A percentile compares a stretch with the other conserved stretches of the same genome.
Evolutionary conservation across 1,140 invertebrate genomes (phyloP).

Genomic region (Orchestia grillus): DNA sequence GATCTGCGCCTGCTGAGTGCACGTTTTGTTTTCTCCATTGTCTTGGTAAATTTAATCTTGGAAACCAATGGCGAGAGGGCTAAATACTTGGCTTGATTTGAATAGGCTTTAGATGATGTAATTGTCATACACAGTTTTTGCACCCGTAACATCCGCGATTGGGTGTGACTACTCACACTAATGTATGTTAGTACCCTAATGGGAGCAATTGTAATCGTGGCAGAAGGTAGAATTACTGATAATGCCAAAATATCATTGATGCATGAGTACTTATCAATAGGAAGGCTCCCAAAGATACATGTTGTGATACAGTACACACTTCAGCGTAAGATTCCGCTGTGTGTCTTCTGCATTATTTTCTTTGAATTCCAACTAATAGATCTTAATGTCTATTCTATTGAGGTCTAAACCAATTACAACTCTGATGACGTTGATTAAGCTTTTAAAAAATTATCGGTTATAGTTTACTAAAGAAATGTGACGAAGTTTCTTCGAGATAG

Average conservation of each 20-base stretch:
- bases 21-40: neutral
- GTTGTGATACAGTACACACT: neutral
- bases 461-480: neutral
- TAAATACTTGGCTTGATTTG: neutral
- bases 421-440: neutral
- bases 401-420: neutral
- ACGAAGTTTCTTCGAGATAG: neutral
- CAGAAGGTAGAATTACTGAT: neutral
- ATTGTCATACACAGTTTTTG: neutral
- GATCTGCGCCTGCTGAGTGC: neutral
- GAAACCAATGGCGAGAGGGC: neutral
- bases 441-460: neutral
- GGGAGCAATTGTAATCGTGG: neutral
- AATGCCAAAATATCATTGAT: neutral
- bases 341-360: neutral
- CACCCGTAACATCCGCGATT: neutral
- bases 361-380: neutral
- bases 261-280: no score
- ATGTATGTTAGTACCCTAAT: neutral
- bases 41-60: neutral
- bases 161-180: neutral
- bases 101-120: neutral
- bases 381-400: neutral
- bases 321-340: neutral
- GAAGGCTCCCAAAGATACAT: no score